phyloP scores from a whole-genome alignment of 2,113 vertebrate species.

The Cervus canadensis region DNA sequence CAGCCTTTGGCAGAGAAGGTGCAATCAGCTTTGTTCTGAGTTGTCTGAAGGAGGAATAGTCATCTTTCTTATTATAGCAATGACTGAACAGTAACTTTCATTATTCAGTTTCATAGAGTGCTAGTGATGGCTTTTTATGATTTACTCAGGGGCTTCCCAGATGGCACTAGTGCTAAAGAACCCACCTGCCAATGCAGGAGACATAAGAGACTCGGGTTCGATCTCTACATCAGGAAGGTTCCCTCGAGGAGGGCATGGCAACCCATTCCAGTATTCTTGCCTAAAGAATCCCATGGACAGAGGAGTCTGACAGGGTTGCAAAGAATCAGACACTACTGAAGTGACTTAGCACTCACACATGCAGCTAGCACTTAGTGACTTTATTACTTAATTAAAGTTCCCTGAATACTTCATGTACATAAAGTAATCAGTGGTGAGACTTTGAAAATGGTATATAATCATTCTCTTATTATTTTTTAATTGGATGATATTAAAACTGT shows the following conservation, averaged over 20 bases:
- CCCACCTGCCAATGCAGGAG: background rate
- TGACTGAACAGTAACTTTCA: constrained; percentile 8
- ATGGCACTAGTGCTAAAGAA: background rate
- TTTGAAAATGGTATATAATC: background rate
- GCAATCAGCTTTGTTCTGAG: constrained; percentile 20
- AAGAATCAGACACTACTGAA: background rate
- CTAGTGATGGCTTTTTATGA: background rate
- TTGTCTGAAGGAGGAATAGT: background rate
- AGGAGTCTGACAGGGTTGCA: background rate
- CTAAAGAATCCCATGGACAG: background rate
- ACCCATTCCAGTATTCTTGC: background rate
- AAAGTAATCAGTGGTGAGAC: background rate
- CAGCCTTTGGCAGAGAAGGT: constrained; percentile 26
- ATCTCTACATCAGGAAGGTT: background rate
- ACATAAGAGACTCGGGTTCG: background rate
- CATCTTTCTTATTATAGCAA: constrained; percentile 23
- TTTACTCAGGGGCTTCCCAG: background rate
- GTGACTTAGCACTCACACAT: background rate
- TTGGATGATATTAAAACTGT: constrained; percentile 1
- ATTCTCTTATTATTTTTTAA: background rate
- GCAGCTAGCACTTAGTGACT: background rate
- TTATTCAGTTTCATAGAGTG: constrained; percentile 32
- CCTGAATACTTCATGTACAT: background rate
- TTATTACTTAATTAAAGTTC: constrained; percentile 14
- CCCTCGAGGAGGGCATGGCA: background rate